A percentile compares a stretch with the other conserved stretches of the same genome.
These are phyloP conservation scores for Aulostomus chinensis DNA, from an alignment of 2,797 vertebrate genomes.

Conservation along the genomic window DNA sequence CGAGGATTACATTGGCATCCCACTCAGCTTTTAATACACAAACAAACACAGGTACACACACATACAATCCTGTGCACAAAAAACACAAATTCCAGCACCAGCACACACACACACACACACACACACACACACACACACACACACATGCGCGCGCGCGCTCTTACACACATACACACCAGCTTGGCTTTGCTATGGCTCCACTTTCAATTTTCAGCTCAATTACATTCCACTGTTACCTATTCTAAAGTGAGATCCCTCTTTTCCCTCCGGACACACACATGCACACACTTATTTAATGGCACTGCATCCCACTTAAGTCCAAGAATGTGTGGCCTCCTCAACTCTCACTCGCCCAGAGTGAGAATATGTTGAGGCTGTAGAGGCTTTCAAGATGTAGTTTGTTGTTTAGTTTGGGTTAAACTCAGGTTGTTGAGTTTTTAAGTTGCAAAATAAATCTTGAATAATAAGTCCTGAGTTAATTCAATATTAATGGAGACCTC, in stretches of 20 bases:
- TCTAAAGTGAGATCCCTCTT: conserved; percentile 63
- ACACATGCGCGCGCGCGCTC: conserved; percentile 6
- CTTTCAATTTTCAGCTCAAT: conserved; percentile 85
- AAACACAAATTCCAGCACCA: conserved; percentile 23
- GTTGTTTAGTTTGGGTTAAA: not conserved
- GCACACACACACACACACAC: conserved; percentile 27
- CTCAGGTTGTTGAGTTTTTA: not conserved
- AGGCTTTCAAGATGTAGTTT: too few relatives aligned
- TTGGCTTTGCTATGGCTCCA: conserved; percentile 69
- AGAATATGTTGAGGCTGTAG: conserved; percentile 28
- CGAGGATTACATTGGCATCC: conserved; percentile 74
- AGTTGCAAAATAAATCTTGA: not conserved
- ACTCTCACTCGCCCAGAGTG: conserved; percentile 44
- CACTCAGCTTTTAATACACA: conserved; percentile 67
- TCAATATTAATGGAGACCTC: too few relatives aligned
- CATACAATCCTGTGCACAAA: conserved; percentile 21
- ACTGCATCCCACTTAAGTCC: conserved; percentile 61
- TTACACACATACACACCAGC: conserved; percentile 22
- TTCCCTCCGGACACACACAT: conserved; percentile 49
- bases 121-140: conserved; percentile 16
- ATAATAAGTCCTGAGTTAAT: not conserved
- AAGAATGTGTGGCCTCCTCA: conserved; percentile 49
- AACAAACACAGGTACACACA: conserved; percentile 49
- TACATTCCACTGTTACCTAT: conserved; percentile 75
- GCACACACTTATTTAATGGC: conserved; percentile 49